phyloP scores from a whole-genome alignment of 2,113 vertebrate species.

The Tyrannus savana region DNA sequence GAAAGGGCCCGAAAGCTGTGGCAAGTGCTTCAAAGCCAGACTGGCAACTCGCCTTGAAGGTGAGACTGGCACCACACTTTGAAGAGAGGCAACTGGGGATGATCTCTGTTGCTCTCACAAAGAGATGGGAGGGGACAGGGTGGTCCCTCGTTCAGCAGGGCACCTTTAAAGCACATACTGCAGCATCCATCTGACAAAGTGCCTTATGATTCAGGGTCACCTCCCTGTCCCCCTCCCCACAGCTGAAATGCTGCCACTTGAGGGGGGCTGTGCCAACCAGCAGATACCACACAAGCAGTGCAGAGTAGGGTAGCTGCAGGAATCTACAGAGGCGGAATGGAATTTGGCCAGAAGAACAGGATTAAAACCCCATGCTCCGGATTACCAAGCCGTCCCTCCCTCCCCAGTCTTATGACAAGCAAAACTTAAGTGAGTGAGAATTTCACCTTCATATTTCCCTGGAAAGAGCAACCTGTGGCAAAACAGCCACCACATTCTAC shows the following conservation, averaged over 20 bases:
- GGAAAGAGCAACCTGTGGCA: background rate
- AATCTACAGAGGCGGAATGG: slow-evolving; percentile 64
- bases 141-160: background rate
- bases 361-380: slow-evolving; percentile 54
- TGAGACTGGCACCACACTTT: background rate
- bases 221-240: background rate
- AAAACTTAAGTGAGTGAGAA: background rate
- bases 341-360: slow-evolving; percentile 35
- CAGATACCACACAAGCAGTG: background rate
- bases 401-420: background rate
- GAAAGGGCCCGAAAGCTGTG: accelerated
- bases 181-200: background rate
- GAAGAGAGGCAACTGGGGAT: background rate
- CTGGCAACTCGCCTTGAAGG: background rate
- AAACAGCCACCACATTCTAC: background rate
- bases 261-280: background rate
- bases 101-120: background rate
- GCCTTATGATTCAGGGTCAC: background rate
- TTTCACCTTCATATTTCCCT: background rate
- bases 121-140: background rate
- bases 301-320: background rate
- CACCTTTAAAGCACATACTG: background rate
- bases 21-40: background rate
- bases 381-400: background rate
- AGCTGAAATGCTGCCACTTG: background rate